phyloP scores from a whole-genome alignment of 1,140 invertebrate species.

The Stegodyphus mimosarum region DNA sequence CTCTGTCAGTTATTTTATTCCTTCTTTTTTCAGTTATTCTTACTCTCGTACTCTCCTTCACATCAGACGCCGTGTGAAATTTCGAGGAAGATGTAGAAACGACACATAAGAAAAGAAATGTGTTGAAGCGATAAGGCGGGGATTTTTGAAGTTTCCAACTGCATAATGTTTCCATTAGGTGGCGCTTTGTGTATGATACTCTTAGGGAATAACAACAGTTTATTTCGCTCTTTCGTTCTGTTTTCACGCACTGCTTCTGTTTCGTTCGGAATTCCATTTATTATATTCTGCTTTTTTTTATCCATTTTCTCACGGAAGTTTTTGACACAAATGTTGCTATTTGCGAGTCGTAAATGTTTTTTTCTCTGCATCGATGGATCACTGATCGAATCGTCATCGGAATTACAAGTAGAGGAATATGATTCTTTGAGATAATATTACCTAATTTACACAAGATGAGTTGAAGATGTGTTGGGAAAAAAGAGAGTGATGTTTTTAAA shows the following conservation, averaged over 20 bases:
- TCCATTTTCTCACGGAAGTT: neutral
- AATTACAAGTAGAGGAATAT: neutral
- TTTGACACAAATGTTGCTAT: neutral
- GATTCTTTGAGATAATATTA: neutral
- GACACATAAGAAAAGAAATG: constrained; percentile 4
- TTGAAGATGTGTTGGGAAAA: neutral
- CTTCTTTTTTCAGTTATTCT: constrained; percentile 26
- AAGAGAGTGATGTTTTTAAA: too few relatives aligned
- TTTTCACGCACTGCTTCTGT: neutral
- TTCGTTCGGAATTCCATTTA: constrained; percentile 18
- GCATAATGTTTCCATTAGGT: constrained; percentile 54
- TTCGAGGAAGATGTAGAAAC: constrained; percentile 8
- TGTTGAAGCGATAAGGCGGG: constrained; percentile 31
- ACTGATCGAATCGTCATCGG: neutral
- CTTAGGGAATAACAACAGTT: constrained; percentile 30
- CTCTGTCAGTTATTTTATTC: neutral
- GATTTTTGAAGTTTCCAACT: constrained; percentile 53
- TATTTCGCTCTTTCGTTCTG: neutral
- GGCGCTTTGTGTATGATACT: constrained; percentile 37
- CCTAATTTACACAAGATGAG: neutral
- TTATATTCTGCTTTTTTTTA: constrained; percentile 11
- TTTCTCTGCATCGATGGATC: neutral
- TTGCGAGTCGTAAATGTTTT: neutral
- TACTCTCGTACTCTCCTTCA: neutral
- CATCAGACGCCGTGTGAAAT: constrained; percentile 26